phyloP scores from a whole-genome alignment of 1,140 invertebrate species.

The Hirudo medicinalis region DNA sequence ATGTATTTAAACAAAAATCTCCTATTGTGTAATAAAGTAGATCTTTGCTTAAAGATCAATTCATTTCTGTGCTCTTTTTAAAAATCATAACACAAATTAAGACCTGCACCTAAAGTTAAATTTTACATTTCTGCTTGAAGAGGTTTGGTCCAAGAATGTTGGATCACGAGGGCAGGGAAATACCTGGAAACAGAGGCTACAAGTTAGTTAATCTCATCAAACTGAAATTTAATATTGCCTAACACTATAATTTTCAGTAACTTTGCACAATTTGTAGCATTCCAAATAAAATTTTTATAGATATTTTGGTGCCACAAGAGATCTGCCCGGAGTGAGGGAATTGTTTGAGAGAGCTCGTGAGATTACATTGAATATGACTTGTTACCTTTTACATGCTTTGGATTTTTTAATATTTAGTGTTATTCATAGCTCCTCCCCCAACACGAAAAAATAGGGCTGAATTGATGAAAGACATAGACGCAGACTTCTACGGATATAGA shows the following conservation, averaged over 20 bases:
- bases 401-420: neutral
- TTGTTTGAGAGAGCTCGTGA: constrained; percentile 82
- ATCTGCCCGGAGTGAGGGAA: constrained; percentile 90
- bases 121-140: constrained; percentile 24
- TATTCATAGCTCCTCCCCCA: constrained; percentile 53
- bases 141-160: constrained; percentile 82
- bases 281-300: constrained; percentile 27
- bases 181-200: constrained; percentile 91
- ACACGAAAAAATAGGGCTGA: constrained; percentile 83
- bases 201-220: constrained; percentile 51
- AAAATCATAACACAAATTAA: too few species aligned
- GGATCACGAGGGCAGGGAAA: constrained; percentile 83
- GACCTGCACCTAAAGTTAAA: too few species aligned
- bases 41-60: too few species aligned
- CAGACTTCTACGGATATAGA: constrained; percentile 94
- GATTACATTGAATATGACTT: constrained; percentile 17
- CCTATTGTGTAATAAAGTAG: too few species aligned
- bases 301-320: constrained; percentile 94
- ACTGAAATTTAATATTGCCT: neutral
- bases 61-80: neutral
- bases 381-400: neutral
- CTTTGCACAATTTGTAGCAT: neutral
- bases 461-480: constrained; percentile 93
- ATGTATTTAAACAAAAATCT: constrained; percentile 10
- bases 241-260: too few species aligned